phyloP scores from a whole-genome alignment of 2,113 vertebrate species.

The Desmodus rotundus region DNA sequence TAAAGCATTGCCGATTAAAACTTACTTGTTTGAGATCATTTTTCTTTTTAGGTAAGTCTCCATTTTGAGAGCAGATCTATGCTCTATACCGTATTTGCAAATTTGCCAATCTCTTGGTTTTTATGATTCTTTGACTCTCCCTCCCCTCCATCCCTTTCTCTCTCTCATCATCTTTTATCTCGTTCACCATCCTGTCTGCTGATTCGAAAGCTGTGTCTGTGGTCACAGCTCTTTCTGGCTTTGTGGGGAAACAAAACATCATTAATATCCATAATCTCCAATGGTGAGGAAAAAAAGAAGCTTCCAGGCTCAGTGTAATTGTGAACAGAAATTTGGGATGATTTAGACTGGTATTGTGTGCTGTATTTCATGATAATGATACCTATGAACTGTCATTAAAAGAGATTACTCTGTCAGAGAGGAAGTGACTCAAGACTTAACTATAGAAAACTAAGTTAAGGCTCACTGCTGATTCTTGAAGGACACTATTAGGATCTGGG shows the following conservation, averaged over 20 bases:
- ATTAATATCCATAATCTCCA: not conserved
- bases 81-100: not conserved
- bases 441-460: not conserved
- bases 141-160: not conserved
- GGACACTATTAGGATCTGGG: not conserved
- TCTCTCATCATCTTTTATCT: not conserved
- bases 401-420: not conserved
- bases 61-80: slow-evolving; percentile 13
- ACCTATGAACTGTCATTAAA: not conserved
- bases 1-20: not conserved
- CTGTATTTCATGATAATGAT: not conserved
- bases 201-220: not conserved
- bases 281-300: not conserved
- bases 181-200: not conserved
- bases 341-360: not conserved
- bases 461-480: not conserved
- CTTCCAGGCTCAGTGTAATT: not conserved
- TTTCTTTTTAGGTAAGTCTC: slow-evolving; percentile 32
- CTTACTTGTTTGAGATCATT: not conserved
- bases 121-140: not conserved
- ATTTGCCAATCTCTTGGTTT: not conserved
- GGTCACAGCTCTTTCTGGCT: not conserved
- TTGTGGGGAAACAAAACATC: not conserved
- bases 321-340: not conserved
- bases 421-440: not conserved